Percentiles rank a stretch among this genome's conserved stretches.
Evolutionary conservation across 2,113 vertebrate species (phyloP).

Genomic region (Jacana jacana): DNA sequence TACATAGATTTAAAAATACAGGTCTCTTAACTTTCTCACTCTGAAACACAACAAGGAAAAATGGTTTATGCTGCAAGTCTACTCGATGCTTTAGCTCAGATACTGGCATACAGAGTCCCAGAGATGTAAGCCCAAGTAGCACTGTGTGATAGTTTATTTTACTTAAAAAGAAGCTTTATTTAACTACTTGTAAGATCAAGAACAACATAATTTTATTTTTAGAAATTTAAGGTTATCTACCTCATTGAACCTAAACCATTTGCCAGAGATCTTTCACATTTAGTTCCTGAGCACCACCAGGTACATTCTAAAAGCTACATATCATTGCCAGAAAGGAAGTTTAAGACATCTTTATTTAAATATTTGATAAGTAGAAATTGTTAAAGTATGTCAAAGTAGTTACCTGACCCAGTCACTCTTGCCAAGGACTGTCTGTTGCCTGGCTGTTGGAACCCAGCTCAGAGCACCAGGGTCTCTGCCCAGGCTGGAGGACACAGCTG

Average conservation of each 20-base stretch:
- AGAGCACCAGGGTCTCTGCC: fast-evolving
- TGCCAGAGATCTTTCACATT: neutral
- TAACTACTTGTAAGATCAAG: neutral
- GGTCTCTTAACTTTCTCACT: neutral
- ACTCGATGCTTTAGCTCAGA: neutral
- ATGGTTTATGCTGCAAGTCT: neutral
- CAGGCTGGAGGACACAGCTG: neutral
- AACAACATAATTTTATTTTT: neutral
- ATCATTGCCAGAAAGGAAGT: neutral
- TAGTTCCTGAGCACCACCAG: neutral
- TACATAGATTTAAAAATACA: neutral
- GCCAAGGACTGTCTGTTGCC: neutral
- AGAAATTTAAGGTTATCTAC: neutral
- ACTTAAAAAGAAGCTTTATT: neutral
- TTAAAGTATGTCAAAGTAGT: neutral
- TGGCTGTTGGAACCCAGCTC: fast-evolving
- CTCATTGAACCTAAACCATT: neutral
- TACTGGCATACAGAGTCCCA: neutral
- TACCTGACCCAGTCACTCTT: neutral
- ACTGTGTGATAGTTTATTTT: neutral
- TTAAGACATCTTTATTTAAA: neutral
- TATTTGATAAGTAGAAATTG: neutral
- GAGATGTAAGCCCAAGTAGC: neutral
- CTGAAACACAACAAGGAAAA: neutral
- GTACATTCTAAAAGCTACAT: neutral